phyloP scores from a whole-genome alignment of 2,113 vertebrate species.

The Gnathonemus echidnorhynchus region DNA sequence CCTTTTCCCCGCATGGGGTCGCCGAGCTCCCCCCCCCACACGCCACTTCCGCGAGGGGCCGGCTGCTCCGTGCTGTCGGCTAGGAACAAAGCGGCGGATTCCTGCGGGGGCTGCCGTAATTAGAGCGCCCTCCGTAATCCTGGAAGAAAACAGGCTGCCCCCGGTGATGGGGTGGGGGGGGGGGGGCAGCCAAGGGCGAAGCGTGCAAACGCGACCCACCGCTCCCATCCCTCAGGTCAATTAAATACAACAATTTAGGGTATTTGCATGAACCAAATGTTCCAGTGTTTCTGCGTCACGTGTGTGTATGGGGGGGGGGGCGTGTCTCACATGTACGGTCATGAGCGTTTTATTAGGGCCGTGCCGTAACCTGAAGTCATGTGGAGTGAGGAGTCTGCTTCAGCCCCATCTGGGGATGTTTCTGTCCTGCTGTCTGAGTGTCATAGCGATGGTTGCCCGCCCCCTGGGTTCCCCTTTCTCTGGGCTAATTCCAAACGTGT shows the following conservation, averaged over 20 bases:
- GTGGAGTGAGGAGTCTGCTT: not conserved
- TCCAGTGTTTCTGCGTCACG: not conserved
- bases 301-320: not conserved
- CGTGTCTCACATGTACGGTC: not conserved
- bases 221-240: not conserved
- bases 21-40: not conserved
- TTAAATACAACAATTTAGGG: not conserved
- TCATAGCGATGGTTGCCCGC: not conserved
- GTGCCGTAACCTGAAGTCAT: not conserved
- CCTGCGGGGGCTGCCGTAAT: conserved; percentile 12
- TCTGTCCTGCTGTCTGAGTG: not conserved
- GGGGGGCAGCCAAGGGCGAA: not conserved
- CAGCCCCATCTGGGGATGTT: not conserved
- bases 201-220: not conserved
- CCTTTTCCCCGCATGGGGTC: not conserved
- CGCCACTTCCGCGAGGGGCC: not conserved
- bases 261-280: not conserved
- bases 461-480: not conserved
- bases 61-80: conserved; percentile 3
- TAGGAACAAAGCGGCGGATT: not conserved
- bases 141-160: conserved; percentile 3
- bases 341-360: not conserved
- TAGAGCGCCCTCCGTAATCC: not conserved
- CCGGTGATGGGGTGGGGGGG: not conserved
- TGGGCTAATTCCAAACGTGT: not conserved